phyloP scores from a whole-genome alignment of 2,888 invertebrate genomes.

The Rugalucina vietnamica region DNA sequence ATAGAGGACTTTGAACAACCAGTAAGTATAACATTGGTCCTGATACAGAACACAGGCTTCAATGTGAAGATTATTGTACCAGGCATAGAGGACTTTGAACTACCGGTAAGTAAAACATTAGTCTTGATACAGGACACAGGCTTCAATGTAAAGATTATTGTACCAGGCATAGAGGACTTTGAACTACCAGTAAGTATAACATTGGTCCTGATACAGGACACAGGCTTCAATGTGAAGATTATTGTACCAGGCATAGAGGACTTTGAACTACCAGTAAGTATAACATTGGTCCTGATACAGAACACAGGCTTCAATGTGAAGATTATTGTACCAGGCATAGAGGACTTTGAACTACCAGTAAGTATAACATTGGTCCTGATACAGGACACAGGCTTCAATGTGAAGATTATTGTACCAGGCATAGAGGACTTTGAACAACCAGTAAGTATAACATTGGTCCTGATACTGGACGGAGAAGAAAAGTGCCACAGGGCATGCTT shows the following conservation, averaged over 20 bases:
- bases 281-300: no score
- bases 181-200: slow-evolving; percentile 94
- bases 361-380: no score
- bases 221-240: slow-evolving; percentile 91
- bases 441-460: no score
- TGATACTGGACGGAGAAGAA: slow-evolving; percentile 99
- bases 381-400: slow-evolving; percentile 87
- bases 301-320: no score
- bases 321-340: no score
- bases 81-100: no score
- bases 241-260: slow-evolving; percentile 95
- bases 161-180: slow-evolving; percentile 95
- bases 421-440: slow-evolving; percentile 99
- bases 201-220: slow-evolving; percentile 82
- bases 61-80: no score
- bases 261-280: slow-evolving; percentile 93
- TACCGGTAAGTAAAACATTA: no score
- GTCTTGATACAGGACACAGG: slow-evolving; percentile 83
- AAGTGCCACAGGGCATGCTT: slow-evolving; percentile 99
- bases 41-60: no score
- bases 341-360: no score
- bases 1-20: slow-evolving; percentile 97
- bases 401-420: slow-evolving; percentile 97
- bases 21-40: slow-evolving; percentile 86
- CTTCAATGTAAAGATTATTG: slow-evolving; percentile 94